These are phyloP conservation scores for Pterocles orientalis DNA, from an alignment of 2,113 vertebrate species.

Conservation along the genomic window DNA sequence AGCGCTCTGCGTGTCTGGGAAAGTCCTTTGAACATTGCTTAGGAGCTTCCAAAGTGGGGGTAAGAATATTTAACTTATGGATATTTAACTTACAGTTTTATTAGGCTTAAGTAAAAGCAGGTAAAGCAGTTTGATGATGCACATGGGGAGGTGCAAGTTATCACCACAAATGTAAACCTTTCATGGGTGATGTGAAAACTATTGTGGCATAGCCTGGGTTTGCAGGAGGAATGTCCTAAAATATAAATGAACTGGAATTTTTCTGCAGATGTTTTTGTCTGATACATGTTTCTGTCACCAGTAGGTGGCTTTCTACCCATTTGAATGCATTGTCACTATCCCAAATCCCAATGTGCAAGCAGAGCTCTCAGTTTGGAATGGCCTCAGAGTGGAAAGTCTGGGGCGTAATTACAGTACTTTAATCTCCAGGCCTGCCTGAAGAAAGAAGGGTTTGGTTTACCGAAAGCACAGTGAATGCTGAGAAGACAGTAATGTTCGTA, in stretches of 20 bases:
- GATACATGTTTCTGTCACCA: background rate
- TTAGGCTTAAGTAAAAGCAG: background rate
- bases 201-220: background rate
- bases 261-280: fast-evolving
- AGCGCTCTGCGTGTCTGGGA: fast-evolving
- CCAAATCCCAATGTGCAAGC: background rate
- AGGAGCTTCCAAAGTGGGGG: background rate
- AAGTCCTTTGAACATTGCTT: background rate
- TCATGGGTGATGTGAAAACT: background rate
- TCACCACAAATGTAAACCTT: background rate
- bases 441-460: background rate
- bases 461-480: background rate
- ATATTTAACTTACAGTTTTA: background rate
- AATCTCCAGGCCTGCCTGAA: background rate
- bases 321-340: background rate
- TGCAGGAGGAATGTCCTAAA: background rate
- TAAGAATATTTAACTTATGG: fast-evolving
- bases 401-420: background rate
- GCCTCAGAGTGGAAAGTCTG: background rate
- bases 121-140: background rate
- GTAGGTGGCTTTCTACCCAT: conserved; percentile 5
- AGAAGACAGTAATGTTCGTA: background rate
- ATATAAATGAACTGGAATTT: background rate
- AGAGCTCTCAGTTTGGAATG: fast-evolving
- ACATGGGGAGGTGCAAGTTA: background rate